Evolutionary conservation across 2,888 invertebrate genomes (phyloP).

Genomic region (Amblyjoppa proteus): DNA sequence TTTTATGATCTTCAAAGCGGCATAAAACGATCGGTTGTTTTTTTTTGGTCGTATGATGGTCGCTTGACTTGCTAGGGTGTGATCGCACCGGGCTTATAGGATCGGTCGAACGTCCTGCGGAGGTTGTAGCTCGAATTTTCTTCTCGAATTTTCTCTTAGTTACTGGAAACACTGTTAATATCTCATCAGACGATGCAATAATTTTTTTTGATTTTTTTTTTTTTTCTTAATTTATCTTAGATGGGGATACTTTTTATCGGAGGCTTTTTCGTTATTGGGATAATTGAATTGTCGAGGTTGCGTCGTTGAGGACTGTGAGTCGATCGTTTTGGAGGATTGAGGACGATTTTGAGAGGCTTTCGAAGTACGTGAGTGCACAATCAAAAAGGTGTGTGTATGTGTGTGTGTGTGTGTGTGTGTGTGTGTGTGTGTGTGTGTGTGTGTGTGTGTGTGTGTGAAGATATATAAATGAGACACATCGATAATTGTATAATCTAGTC

Average conservation of each 20-base stretch:
- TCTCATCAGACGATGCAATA: not conserved
- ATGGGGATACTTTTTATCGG: not conserved
- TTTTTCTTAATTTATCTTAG: not conserved
- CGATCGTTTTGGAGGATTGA: not conserved
- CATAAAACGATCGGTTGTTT: too few species aligned
- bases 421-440: not conserved
- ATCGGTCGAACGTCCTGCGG: too few species aligned
- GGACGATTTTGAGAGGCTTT: slow-evolving; percentile 53
- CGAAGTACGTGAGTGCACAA: slow-evolving; percentile 68
- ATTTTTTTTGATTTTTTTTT: not conserved
- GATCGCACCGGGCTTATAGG: too few species aligned
- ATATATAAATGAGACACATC: not conserved
- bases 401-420: too few species aligned
- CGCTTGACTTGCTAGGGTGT: too few species aligned
- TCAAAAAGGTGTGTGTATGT: slow-evolving; percentile 68
- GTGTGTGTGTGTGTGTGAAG: too few species aligned
- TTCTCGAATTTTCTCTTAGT: too few species aligned
- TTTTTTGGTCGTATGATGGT: too few species aligned
- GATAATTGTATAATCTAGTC: slow-evolving; percentile 54
- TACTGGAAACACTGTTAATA: not conserved
- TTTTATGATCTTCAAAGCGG: too few species aligned
- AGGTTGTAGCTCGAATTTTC: too few species aligned
- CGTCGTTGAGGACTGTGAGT: not conserved
- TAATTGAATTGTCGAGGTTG: slow-evolving; percentile 4
- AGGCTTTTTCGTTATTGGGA: not conserved